Evolutionary conservation across 2,888 invertebrate genomes (phyloP).

Genomic region (Thymelicus acteon): DNA sequence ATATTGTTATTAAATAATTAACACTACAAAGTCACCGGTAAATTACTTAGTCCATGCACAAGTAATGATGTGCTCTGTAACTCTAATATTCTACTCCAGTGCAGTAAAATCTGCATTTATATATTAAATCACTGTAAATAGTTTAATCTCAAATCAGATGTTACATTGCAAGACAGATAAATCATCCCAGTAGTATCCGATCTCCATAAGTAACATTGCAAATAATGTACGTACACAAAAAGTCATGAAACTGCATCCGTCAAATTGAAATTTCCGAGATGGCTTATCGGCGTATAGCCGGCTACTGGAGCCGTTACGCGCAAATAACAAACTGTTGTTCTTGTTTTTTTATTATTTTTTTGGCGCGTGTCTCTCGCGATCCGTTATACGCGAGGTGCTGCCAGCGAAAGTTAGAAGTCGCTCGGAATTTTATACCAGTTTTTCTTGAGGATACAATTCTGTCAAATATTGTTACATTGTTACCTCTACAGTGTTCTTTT

Average conservation of each 20-base stretch:
- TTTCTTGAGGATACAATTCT: slow-evolving; percentile 55
- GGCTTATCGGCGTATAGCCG: slow-evolving; percentile 61
- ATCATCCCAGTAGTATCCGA: slow-evolving; percentile 13
- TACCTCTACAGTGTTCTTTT: slow-evolving; percentile 18
- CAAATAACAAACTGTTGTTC: slow-evolving; percentile 71
- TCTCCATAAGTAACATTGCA: slow-evolving; percentile 11
- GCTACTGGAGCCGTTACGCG: slow-evolving; percentile 83
- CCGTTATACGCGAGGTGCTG: slow-evolving; percentile 74
- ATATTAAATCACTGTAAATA: neutral
- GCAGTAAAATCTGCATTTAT: neutral
- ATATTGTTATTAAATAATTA: neutral
- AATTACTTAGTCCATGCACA: neutral
- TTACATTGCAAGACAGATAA: slow-evolving; percentile 11
- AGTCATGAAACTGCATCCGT: slow-evolving; percentile 65
- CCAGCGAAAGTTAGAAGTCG: slow-evolving; percentile 80
- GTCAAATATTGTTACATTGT: slow-evolving; percentile 40
- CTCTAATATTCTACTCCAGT: neutral
- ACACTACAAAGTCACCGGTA: slow-evolving; percentile 1
- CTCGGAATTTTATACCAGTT: slow-evolving; percentile 65
- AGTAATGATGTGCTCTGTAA: neutral
- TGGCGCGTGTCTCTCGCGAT: slow-evolving; percentile 77
- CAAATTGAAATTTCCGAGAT: slow-evolving; percentile 65
- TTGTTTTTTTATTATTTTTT: slow-evolving; percentile 67
- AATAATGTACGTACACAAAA: slow-evolving; percentile 21
- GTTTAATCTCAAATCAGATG: neutral